Evolutionary conservation across 2,888 invertebrate genomes (phyloP), one percentile per base, ranked within the genome.

Genomic region (Scotopteryx bipunctaria): DNA sequence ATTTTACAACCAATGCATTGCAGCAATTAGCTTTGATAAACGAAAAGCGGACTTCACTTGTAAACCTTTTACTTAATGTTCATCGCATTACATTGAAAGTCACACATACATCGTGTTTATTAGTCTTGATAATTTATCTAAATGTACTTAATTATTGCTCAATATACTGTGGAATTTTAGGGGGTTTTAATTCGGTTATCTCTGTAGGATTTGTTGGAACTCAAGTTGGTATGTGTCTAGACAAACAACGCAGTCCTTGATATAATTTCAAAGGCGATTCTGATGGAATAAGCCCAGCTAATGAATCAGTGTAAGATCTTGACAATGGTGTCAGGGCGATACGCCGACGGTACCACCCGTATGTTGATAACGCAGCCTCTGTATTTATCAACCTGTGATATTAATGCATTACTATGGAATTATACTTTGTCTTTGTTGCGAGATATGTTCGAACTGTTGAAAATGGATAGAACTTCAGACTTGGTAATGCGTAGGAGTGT

Each of bases 361-460:
- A 89, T 89, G 69, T 53, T 61, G 88, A 86, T 86, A 86, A 83
- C 76, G 71, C 76, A 84, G 72, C 83, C 82, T 82, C 69, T 61
- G 43, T 47, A 35, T 45, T n/a, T 59, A 64, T 68, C 63, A 59
- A 63, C 58, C 52, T 54, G 41, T 47, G 55, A 11, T 56, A 58
- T 61, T 57, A 61, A 69, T 67, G 41, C 58, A 65, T 59, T 67
- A 66, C 59, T 49, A 57, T 43, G 37, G 42, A 52, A 49, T 45
- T 57, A 31, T 51, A 36, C 23, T 46, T 49, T 32, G 21, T n/a
- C 37, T 46, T 14, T 17, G 35, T 57, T 41, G 59, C 59, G 66
- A 65, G 51, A 53, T 54, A 23, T 41, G 29, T 29, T 61, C 53
- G 57, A 64, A 50, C 43, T 35, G 25, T 17, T n/a, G n/a, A 27